Conservation (phyloP, 2,888 invertebrate species). For the Cephus pulcher region DNA sequence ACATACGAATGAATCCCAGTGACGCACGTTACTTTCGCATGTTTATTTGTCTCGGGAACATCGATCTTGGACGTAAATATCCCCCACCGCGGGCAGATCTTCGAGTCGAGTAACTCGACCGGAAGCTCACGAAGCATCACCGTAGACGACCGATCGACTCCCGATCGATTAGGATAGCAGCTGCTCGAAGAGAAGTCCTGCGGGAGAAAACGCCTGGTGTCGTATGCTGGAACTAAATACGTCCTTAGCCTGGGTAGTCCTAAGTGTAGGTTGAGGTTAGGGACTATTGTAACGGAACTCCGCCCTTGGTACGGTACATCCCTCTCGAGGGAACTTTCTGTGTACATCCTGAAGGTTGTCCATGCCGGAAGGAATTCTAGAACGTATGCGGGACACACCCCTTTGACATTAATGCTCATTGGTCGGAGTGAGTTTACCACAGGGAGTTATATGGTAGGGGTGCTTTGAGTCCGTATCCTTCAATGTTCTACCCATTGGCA, state of each 20-base stretch:
- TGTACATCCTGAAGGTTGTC: not conserved
- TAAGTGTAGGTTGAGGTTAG: not conserved
- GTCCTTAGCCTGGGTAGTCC: not conserved
- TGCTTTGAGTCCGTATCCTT: too few species aligned
- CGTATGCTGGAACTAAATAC: not conserved
- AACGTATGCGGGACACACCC: not conserved
- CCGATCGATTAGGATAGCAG: constrained; percentile 48
- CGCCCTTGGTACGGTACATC: not conserved
- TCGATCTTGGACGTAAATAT: not conserved
- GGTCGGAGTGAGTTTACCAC: not conserved
- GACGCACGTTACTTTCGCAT: not conserved
- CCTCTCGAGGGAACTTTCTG: not conserved
- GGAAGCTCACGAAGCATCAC: constrained; percentile 45
- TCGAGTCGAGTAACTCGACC: constrained; percentile 21
- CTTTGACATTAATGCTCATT: not conserved
- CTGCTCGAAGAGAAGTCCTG: constrained; percentile 2
- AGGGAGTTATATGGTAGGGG: too few species aligned
- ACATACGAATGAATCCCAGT: not conserved
- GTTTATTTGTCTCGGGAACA: not conserved
- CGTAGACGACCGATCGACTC: constrained; percentile 49
- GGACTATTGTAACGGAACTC: not conserved
- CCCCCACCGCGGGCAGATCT: not conserved
- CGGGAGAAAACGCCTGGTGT: not conserved
- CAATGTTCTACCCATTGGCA: too few species aligned
- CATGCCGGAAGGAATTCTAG: not conserved